phyloP scores from a whole-genome alignment of 2,113 vertebrate species.

The Hippolais icterina region DNA sequence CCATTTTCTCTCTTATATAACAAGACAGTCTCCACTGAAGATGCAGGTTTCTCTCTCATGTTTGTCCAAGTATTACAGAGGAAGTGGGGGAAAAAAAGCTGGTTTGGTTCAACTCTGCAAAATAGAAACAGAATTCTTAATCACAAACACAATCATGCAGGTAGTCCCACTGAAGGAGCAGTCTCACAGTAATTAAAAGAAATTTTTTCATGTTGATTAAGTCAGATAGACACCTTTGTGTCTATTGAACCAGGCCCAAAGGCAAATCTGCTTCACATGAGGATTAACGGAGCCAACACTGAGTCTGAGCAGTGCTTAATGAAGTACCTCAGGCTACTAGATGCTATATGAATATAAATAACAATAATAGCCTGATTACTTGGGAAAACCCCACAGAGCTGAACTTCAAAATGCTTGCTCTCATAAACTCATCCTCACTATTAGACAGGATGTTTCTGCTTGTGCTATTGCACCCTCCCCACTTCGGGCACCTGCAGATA shows the following conservation, averaged over 20 bases:
- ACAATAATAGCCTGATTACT: background rate
- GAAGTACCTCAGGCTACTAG: background rate
- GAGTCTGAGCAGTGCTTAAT: background rate
- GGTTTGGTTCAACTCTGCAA: background rate
- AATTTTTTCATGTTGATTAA: background rate
- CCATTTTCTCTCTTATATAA: background rate
- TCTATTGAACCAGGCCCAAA: background rate
- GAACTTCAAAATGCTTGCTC: background rate
- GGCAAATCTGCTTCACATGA: background rate
- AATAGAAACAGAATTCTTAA: constrained; percentile 10
- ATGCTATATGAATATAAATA: constrained; percentile 3
- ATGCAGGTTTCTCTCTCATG: background rate
- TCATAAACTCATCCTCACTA: background rate
- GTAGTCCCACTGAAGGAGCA: background rate
- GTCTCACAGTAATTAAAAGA: background rate
- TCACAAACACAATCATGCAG: background rate
- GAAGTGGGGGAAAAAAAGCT: too few species aligned
- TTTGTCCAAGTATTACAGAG: background rate
- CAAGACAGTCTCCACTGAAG: background rate
- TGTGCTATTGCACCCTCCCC: fast-evolving
- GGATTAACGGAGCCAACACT: background rate
- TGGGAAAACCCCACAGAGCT: background rate
- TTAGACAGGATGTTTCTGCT: background rate
- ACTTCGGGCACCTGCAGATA: fast-evolving
- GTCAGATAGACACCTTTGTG: background rate